These are phyloP conservation scores for Characodon lateralis DNA, from an alignment of 2,797 vertebrate genomes.

Conservation along the genomic window DNA sequence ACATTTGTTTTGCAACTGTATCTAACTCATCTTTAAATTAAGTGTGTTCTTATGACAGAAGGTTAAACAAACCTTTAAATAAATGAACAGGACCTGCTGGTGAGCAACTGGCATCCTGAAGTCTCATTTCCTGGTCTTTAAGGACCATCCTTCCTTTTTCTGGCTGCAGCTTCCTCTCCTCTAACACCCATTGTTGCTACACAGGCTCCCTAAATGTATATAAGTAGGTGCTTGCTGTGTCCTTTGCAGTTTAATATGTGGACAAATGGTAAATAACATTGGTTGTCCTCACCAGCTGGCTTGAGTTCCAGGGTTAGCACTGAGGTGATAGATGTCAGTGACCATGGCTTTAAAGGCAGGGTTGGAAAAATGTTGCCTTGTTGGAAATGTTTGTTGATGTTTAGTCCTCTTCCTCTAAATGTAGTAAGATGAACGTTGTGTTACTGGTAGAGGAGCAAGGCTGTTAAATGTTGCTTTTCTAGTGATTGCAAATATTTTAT, in stretches of 20 bases:
- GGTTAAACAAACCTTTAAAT: constrained; percentile 31
- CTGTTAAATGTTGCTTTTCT: constrained; percentile 20
- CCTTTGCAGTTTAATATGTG: constrained; percentile 51
- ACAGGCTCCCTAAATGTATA: constrained; percentile 32
- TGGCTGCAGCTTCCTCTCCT: constrained; percentile 87
- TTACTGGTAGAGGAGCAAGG: constrained; percentile 41
- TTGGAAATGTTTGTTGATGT: constrained; percentile 42
- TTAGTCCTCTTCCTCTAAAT: constrained; percentile 27
- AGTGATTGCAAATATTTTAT: constrained; percentile 44
- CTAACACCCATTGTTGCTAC: constrained; percentile 68
- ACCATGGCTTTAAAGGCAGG: constrained; percentile 60
- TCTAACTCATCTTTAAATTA: constrained; percentile 27
- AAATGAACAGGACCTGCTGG: constrained; percentile 75
- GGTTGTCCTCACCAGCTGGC: constrained; percentile 50
- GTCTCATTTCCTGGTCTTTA: constrained; percentile 93
- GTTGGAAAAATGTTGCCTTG: constrained; percentile 40
- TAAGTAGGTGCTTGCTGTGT: constrained; percentile 41
- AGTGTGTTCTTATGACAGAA: constrained; percentile 30
- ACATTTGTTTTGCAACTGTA: constrained; percentile 25
- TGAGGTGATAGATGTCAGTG: constrained; percentile 31
- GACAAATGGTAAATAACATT: constrained; percentile 65
- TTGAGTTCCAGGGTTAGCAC: constrained; percentile 10
- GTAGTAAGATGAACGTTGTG: constrained; percentile 37
- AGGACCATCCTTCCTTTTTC: constrained; percentile 91
- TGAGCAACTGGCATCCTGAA: constrained; percentile 92